Conservation (phyloP, 2,888 invertebrate genomes). For the Aphodius granarius region DNA sequence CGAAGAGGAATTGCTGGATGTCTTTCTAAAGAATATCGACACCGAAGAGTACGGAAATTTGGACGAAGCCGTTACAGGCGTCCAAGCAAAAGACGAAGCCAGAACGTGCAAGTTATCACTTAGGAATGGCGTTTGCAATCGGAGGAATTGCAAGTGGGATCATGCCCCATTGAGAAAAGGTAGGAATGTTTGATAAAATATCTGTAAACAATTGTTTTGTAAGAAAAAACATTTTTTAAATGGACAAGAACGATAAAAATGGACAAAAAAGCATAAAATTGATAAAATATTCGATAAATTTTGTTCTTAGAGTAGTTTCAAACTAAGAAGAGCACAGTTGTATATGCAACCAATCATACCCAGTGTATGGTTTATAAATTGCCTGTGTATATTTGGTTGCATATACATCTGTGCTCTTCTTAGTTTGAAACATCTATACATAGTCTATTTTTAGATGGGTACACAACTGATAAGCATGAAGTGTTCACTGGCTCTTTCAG, state of each 20-base stretch:
- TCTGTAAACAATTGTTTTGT: not conserved
- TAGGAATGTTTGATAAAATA: not conserved
- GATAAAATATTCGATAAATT: too few relatives aligned
- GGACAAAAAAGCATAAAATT: too few relatives aligned
- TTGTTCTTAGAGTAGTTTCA: too few relatives aligned
- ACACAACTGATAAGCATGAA: conserved; percentile 16
- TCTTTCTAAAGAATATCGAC: conserved; percentile 2
- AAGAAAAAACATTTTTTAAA: not conserved
- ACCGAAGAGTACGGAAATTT: conserved; percentile 14
- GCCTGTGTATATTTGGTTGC: not conserved
- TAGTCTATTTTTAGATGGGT: conserved; percentile 9
- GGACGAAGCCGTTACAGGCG: conserved; percentile 18
- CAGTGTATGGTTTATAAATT: too few relatives aligned
- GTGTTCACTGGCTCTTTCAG: conserved; percentile 4
- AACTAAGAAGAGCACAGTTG: too few relatives aligned
- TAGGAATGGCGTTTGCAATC: conserved; percentile 19
- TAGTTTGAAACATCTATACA: conserved; percentile 1
- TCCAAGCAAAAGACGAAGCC: conserved; percentile 22
- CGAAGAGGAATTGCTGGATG: conserved; percentile 17
- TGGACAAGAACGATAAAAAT: too few relatives aligned
- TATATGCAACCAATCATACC: too few relatives aligned
- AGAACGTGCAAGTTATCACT: conserved; percentile 16
- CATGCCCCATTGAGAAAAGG: conserved; percentile 20
- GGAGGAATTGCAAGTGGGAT: conserved; percentile 17
- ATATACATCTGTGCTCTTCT: not conserved